These are phyloP conservation scores for Napeogenes sylphis DNA, from an alignment of 2,888 invertebrate species.

Conservation along the genomic window DNA sequence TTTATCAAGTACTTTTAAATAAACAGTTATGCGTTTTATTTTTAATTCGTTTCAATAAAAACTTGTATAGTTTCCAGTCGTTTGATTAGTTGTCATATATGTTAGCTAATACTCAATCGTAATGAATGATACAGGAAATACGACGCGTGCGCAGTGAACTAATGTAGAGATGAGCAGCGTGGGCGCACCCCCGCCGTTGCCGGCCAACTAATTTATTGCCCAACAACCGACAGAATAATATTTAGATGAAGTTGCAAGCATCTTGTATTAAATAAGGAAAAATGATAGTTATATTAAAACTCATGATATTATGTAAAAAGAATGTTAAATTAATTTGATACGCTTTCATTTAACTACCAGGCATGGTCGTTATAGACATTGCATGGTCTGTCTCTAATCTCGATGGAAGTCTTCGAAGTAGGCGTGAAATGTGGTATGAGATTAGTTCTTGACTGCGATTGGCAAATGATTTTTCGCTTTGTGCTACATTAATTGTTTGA, in stretches of 20 bases:
- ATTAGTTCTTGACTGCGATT: constrained; percentile 55
- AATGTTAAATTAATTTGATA: not conserved
- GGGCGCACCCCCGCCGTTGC: constrained; percentile 64
- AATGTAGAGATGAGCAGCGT: constrained; percentile 69
- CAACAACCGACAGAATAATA: constrained; percentile 53
- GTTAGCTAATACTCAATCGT: constrained; percentile 22
- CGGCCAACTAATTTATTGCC: constrained; percentile 46
- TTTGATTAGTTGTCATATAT: constrained; percentile 17
- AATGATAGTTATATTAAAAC: not conserved
- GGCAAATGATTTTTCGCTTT: constrained; percentile 54
- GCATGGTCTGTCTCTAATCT: not conserved
- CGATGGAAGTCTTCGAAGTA: constrained; percentile 37
- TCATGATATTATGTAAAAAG: constrained; percentile 3
- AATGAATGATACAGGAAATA: constrained; percentile 65
- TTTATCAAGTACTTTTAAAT: not conserved
- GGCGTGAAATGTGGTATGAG: constrained; percentile 58
- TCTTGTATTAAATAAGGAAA: constrained; percentile 25
- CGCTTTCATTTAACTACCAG: constrained; percentile 7
- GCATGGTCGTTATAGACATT: constrained; percentile 5
- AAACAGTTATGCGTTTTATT: not conserved
- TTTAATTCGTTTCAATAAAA: not conserved
- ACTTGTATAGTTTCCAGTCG: not conserved
- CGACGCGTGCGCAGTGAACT: constrained; percentile 68
- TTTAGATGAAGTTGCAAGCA: constrained; percentile 39
- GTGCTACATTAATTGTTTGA: constrained; percentile 45